Percentiles rank a stretch among this genome's conserved stretches.
phyloP scores from a whole-genome alignment of 2,888 invertebrate species.

The Steromphala cineraria region DNA sequence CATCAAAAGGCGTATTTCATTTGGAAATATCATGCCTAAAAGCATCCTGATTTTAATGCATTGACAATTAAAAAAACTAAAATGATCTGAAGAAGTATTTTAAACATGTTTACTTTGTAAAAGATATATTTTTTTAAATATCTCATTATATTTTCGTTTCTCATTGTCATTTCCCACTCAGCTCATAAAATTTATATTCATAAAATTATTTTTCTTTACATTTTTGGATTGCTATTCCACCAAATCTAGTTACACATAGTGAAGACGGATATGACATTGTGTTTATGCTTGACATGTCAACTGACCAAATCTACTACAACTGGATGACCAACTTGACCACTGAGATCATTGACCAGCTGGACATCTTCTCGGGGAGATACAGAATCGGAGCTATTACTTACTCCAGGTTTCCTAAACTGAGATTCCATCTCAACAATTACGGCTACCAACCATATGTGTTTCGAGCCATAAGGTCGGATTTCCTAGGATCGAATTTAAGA shows the following conservation, averaged over 20 bases:
- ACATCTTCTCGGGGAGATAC: conserved; percentile 49
- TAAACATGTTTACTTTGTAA: no score
- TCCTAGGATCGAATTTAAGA: neutral
- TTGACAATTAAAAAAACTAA: no score
- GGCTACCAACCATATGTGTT: conserved; percentile 40
- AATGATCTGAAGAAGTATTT: no score
- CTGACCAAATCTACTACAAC: conserved; percentile 43
- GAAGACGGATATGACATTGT: conserved; percentile 49
- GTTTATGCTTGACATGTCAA: conserved; percentile 57
- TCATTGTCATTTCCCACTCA: no score
- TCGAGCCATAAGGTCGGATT: conserved; percentile 22
- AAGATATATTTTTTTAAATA: no score
- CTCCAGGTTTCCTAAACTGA: conserved; percentile 33
- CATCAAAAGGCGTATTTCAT: no score
- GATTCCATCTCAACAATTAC: conserved; percentile 51
- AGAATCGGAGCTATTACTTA: conserved; percentile 58
- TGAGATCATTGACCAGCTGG: conserved; percentile 40
- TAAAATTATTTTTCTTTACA: neutral
- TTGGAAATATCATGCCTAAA: no score
- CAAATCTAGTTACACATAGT: conserved; percentile 10
- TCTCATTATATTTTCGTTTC: no score
- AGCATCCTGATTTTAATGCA: no score
- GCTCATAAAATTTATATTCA: no score
- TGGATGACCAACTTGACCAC: conserved; percentile 43
- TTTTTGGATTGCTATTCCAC: neutral